These are phyloP conservation scores for Lucilia sericata DNA, from an alignment of 1,140 invertebrate genomes.

Conservation along the genomic window DNA sequence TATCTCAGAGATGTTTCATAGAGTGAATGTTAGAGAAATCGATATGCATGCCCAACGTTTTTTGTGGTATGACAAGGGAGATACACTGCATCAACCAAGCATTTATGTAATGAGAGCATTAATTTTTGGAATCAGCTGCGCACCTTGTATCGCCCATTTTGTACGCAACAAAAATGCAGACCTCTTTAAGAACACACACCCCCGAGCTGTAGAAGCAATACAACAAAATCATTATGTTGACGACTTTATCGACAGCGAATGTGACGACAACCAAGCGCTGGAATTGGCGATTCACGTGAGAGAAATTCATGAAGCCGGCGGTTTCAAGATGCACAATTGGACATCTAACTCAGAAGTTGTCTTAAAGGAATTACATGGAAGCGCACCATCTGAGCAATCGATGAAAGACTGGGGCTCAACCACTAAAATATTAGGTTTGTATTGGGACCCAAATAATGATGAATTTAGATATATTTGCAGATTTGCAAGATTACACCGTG, in stretches of 20 bases:
- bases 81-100: not conserved
- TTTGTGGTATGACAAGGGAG: slow-evolving; percentile 33
- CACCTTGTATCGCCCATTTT: slow-evolving; percentile 34
- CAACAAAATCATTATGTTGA: slow-evolving; percentile 17
- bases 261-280: not conserved
- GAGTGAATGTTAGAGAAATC: not conserved
- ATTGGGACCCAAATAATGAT: no score
- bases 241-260: slow-evolving; percentile 22
- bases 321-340: slow-evolving; percentile 25
- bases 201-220: not conserved
- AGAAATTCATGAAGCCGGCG: not conserved
- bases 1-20: slow-evolving; percentile 40
- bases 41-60: slow-evolving; percentile 36
- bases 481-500: not conserved
- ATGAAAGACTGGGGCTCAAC: not conserved
- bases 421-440: not conserved
- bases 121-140: slow-evolving; percentile 28
- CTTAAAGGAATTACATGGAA: not conserved
- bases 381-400: not conserved
- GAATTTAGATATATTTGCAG: slow-evolving; percentile 6
- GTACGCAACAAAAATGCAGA: slow-evolving; percentile 32
- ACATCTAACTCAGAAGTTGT: not conserved
- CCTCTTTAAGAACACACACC: not conserved
- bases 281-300: slow-evolving; percentile 21
- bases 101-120: slow-evolving; percentile 21